These are phyloP conservation scores for Plutomurus gul DNA, from an alignment of 1,140 invertebrate species.

Conservation along the genomic window DNA sequence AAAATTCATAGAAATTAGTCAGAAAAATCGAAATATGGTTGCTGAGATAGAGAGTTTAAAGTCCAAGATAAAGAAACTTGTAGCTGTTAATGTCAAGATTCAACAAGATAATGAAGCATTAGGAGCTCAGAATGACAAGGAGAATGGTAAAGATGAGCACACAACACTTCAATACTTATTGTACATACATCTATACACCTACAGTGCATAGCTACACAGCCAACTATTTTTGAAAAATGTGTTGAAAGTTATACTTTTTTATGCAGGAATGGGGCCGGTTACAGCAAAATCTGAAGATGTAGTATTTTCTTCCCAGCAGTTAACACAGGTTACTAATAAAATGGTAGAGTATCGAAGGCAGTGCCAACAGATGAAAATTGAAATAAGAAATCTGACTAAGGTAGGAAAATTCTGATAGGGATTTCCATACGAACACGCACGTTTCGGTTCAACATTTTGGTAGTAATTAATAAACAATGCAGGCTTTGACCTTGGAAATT, in stretches of 20 bases:
- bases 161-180: no score
- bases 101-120: neutral
- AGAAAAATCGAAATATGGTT: slow-evolving; percentile 48
- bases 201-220: no score
- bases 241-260: neutral
- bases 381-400: slow-evolving; percentile 23
- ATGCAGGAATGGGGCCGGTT: neutral
- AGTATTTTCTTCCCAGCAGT: slow-evolving; percentile 25
- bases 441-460: neutral
- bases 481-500: slow-evolving; percentile 40
- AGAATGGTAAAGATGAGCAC: neutral
- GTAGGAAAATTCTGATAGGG: neutral
- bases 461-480: neutral
- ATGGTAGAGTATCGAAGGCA: slow-evolving; percentile 50
- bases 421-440: no score
- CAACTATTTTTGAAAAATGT: no score
- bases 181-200: no score
- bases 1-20: slow-evolving; percentile 48
- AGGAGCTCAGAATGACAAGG: neutral
- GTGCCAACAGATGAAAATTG: slow-evolving; percentile 44
- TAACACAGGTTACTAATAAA: slow-evolving; percentile 38
- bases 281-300: neutral
- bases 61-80: slow-evolving; percentile 43
- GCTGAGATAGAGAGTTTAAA: slow-evolving; percentile 48
- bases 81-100: slow-evolving; percentile 41